Evolutionary conservation across 2,113 vertebrate species (phyloP), one percentile per base, ranked within the genome.

Genomic region (Cervus canadensis): DNA sequence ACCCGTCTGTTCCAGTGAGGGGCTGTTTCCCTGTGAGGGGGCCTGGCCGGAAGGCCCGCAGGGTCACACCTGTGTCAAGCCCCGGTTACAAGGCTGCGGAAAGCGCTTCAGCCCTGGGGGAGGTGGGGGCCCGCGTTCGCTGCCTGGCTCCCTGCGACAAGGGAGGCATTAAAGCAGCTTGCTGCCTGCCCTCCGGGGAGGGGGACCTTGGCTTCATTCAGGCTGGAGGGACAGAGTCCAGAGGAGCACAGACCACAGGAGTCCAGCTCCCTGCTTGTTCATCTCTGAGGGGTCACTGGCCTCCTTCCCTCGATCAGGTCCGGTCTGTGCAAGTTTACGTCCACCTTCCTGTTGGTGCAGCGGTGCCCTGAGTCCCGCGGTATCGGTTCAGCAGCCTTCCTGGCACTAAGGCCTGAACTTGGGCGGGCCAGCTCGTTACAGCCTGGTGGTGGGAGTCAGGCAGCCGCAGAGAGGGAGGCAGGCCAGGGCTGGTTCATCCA

Each of bases 371-470:
- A 92, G 3, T 89, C 50, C 57, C 0, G 0, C 28, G 4, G 67
- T 92, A 78, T 54, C 82, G 78, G 23, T 67, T 85, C 57, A 71
- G 92, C 67, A 26, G 78, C 28, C 40, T 92, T 94, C 76, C 52
- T 94, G 93, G 92, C 82, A 79, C 71, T 17, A 91, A 91, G 67
- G 30, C 28, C 57, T 87, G 92, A 56, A 64, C 56, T 83, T 26
- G 88, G 85, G 92, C 8, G 28, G 67, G 94, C 89, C 3, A 1
- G 88, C 91, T 83, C 64, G 5, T 92, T 30, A 13, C 62, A 88
- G 90, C 81, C 26, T 40, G 81, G 33, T 67, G 85, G 74, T 92
- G 25, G 95, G 92, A 88, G 54, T 57, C 64, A 96, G 92, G 95
- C 59, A 45, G 64, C 59, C 83, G 4, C 26, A 33, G 60, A 59